phyloP scores from a whole-genome alignment of 1,140 invertebrate genomes.

The Pseudobourletiella spinata region DNA sequence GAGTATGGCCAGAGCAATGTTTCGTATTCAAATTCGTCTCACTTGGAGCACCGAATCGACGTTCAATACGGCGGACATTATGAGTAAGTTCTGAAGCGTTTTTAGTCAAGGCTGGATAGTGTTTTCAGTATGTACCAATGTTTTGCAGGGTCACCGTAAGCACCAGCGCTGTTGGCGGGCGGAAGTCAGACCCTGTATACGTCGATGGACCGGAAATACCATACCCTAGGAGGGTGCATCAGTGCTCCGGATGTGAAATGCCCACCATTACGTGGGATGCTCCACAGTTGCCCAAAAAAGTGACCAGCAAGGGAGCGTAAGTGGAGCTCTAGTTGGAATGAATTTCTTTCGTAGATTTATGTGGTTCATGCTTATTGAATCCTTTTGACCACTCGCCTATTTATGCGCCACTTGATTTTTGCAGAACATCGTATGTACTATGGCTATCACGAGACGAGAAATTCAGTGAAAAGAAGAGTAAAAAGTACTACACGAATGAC shows the following conservation, averaged over 20 bases:
- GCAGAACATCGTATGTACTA: slow-evolving; percentile 54
- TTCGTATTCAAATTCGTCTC: neutral
- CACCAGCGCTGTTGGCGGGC: slow-evolving; percentile 43
- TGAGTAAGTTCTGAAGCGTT: slow-evolving; percentile 17
- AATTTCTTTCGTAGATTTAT: no score
- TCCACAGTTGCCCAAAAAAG: slow-evolving; percentile 10
- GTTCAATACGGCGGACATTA: slow-evolving; percentile 22
- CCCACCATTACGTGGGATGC: slow-evolving; percentile 15
- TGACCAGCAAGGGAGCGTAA: slow-evolving; percentile 20
- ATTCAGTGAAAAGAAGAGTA: slow-evolving; percentile 47
- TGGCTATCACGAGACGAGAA: slow-evolving; percentile 50
- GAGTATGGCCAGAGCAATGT: slow-evolving; percentile 2
- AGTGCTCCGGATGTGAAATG: slow-evolving; percentile 46
- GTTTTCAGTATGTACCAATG: no score
- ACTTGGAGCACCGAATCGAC: neutral
- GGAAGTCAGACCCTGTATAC: slow-evolving; percentile 42
- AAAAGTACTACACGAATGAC: slow-evolving; percentile 44
- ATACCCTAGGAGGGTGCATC: slow-evolving; percentile 54
- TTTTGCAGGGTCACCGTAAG: slow-evolving; percentile 42
- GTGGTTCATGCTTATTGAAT: no score
- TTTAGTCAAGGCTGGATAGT: no score
- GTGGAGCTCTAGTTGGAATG: slow-evolving; percentile 9
- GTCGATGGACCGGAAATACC: slow-evolving; percentile 51
- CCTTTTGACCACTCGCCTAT: no score
- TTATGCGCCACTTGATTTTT: no score